Base-by-base conservation (phyloP, 2,113 vertebrate species). In the Orthonyx spaldingii region DNA sequence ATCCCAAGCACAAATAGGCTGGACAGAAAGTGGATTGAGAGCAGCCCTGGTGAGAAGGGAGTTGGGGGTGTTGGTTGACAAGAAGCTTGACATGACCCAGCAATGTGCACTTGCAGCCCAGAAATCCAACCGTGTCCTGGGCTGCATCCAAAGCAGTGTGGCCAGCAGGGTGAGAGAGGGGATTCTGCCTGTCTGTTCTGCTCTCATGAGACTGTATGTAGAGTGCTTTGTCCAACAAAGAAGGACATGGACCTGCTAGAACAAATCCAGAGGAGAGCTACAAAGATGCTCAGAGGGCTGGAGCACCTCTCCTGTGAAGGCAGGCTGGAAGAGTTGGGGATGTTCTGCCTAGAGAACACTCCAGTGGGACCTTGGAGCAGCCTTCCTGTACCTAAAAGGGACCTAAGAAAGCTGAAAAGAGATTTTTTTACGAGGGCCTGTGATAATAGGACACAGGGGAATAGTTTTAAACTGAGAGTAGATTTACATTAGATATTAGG, bases 61-160 rank as follows among this genome's bases (percentile, higher is more conserved):
- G 15, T 16, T 49, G 42, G 18, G 35, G 5, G 3, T 72, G 68
- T 50, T 72, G 12, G 7, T 59, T 59, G 44, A 60, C 0, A 0
- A 53, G 39, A 46, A 60, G 9, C 14, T 53, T 68, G 53, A 53
- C 14, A 19, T 46, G 20, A 52, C 16, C 20, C 4, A 27, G 39
- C 39, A n/a, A 2, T 28, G 37, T 46, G 39, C 3, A 16, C 33
- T 46, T 21, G 5, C n/a, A 68, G 46, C 39, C 24, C 61, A 83
- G 20, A 76, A 53, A 53, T 75, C 21, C n/a, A 61, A 0, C 21
- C 0, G 0, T 68, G n/a, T 75, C 24, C 55, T 47, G 53, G 9
- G 39, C 61, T 68, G 24, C 39, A 35, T 61, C 53, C n/a, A 53
- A 60, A 75, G n/a, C 46, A 41, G 16, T 0, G 0, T 60, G 39